A percentile compares a stretch with the other conserved stretches of the same genome.
Evolutionary conservation across 1,140 invertebrate genomes (phyloP).

Genomic region (Leptoteleia sp.): DNA sequence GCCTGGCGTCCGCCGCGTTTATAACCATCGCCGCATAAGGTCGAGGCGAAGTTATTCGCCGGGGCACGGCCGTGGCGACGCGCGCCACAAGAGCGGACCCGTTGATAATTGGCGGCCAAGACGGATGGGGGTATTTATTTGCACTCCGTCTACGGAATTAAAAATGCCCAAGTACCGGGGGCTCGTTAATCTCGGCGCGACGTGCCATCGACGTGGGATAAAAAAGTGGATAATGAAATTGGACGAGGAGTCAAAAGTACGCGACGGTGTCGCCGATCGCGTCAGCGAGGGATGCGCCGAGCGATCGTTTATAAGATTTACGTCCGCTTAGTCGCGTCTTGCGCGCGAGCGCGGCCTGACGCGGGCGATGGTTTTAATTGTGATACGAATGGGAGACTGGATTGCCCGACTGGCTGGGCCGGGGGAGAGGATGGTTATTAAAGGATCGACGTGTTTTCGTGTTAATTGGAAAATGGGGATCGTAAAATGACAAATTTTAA

Average conservation of each 20-base stretch:
- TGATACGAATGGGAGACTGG: too few relatives aligned
- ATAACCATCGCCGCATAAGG: constrained; percentile 51
- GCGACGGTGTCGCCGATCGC: constrained; percentile 72
- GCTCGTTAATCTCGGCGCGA: constrained; percentile 61
- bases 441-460: too few relatives aligned
- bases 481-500: too few relatives aligned
- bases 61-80: constrained; percentile 18
- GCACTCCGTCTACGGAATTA: constrained; percentile 78
- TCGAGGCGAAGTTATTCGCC: constrained; percentile 38
- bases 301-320: constrained; percentile 68
- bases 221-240: constrained; percentile 62
- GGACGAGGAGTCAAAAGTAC: constrained; percentile 62
- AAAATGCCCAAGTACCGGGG: constrained; percentile 77
- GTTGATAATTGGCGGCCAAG: constrained; percentile 78
- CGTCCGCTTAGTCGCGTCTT: too few relatives aligned
- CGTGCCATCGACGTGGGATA: too few relatives aligned
- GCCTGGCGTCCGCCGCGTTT: constrained; percentile 13
- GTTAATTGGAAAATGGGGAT: too few relatives aligned
- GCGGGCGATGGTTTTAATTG: too few relatives aligned
- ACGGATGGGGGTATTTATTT: constrained; percentile 79
- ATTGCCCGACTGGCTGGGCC: too few relatives aligned
- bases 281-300: constrained; percentile 69
- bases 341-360: too few relatives aligned
- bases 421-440: too few relatives aligned
- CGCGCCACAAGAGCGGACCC: constrained; percentile 68